These are phyloP conservation scores for Phrynocephalus forsythii DNA, from an alignment of 2,797 vertebrate species.

Conservation along the genomic window DNA sequence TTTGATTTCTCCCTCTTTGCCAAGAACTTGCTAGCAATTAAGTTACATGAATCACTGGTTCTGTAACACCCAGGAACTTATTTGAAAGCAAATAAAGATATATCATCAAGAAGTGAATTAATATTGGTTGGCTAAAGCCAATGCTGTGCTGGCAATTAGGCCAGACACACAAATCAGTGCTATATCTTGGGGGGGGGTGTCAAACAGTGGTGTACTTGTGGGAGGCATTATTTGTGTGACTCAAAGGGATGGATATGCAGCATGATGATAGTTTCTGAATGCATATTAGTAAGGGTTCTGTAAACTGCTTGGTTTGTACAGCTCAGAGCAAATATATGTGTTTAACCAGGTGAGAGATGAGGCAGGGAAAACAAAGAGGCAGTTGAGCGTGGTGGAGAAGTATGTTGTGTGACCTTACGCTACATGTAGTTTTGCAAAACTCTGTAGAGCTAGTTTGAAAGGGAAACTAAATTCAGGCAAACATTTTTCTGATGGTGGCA, in stretches of 20 bases:
- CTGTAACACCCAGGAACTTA: background rate
- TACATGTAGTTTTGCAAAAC: too few relatives aligned
- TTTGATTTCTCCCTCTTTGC: conserved; percentile 24
- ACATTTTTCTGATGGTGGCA: background rate
- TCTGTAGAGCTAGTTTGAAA: too few relatives aligned
- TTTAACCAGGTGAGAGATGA: background rate
- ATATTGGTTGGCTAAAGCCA: background rate
- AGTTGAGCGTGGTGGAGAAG: background rate
- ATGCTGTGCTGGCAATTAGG: background rate
- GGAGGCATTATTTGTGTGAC: background rate
- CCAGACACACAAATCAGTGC: background rate
- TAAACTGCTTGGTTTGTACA: background rate
- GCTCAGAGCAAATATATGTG: background rate
- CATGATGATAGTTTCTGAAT: background rate
- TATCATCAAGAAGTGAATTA: background rate
- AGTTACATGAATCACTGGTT: background rate
- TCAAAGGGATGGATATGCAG: background rate
- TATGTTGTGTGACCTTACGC: background rate
- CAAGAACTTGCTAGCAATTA: conserved; percentile 36
- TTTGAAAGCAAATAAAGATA: conserved; percentile 33
- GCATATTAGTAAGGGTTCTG: background rate
- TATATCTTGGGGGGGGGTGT: background rate
- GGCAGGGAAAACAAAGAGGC: background rate
- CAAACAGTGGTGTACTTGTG: background rate
- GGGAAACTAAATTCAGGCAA: background rate